phyloP scores from a whole-genome alignment of 2,113 vertebrate species.

The Otocyon megalotis region DNA sequence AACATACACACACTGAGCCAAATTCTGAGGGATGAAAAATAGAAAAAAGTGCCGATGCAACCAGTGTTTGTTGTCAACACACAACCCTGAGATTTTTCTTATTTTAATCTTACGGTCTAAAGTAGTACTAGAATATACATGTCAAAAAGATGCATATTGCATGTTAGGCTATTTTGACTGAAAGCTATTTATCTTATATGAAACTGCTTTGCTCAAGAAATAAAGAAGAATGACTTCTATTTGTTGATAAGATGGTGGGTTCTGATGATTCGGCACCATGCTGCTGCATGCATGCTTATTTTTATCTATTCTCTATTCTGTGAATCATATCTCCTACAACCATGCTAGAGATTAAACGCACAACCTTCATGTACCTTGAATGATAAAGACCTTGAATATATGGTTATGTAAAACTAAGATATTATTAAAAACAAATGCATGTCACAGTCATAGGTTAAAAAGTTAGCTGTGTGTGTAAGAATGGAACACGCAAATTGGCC shows the following conservation, averaged over 20 bases:
- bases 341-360: constrained; percentile 80
- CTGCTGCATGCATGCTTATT: constrained; percentile 77
- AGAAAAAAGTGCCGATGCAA: constrained; percentile 65
- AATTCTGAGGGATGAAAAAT: constrained; percentile 62
- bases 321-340: constrained; percentile 78
- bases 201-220: constrained; percentile 85
- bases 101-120: constrained; percentile 80
- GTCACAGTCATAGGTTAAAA: constrained; percentile 62
- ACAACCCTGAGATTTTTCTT: constrained; percentile 70
- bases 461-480: not conserved
- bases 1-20: not conserved
- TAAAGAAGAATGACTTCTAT: constrained; percentile 85
- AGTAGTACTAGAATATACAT: constrained; percentile 83
- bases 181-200: constrained; percentile 86
- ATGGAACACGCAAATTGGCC: constrained; percentile 41
- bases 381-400: constrained; percentile 69
- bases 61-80: constrained; percentile 63
- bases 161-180: constrained; percentile 84
- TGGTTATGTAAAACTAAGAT: constrained; percentile 47
- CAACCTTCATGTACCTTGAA: constrained; percentile 74
- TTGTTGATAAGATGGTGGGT: constrained; percentile 85
- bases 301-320: constrained; percentile 79
- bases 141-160: constrained; percentile 87
- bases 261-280: constrained; percentile 83
- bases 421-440: constrained; percentile 53